phyloP scores from a whole-genome alignment of 2,113 vertebrate genomes.

The Neofelis nebulosa region DNA sequence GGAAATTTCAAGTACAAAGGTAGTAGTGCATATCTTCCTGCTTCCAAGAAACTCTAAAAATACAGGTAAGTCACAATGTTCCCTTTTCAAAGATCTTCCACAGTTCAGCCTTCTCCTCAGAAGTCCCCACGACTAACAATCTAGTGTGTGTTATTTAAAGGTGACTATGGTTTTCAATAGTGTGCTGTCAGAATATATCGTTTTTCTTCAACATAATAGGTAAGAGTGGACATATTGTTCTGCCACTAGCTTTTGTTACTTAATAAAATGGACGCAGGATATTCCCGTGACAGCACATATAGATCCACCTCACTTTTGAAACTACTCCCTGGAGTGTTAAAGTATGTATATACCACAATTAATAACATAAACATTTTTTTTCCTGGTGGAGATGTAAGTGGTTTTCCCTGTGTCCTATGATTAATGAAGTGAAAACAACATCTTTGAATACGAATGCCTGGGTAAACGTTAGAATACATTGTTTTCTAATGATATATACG shows the following conservation, averaged over 20 bases:
- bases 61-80: not conserved
- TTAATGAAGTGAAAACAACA: not conserved
- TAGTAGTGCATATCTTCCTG: not conserved
- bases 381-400: not conserved
- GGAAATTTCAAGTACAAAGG: not conserved
- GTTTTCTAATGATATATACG: not conserved
- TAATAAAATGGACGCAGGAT: not conserved
- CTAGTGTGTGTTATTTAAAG: not conserved
- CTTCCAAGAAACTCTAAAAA: not conserved
- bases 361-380: not conserved
- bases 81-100: not conserved
- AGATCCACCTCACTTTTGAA: not conserved
- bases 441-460: not conserved
- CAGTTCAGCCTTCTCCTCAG: not conserved
- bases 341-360: not conserved
- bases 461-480: not conserved
- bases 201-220: not conserved
- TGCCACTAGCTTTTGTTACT: not conserved
- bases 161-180: not conserved
- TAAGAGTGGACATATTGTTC: too few species aligned
- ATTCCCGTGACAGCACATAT: not conserved
- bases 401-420: not conserved
- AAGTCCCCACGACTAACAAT: not conserved
- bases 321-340: not conserved
- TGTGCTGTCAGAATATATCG: not conserved